phyloP scores from a whole-genome alignment of 2,797 vertebrate genomes.

The Microctenopoma steveboyesi region DNA sequence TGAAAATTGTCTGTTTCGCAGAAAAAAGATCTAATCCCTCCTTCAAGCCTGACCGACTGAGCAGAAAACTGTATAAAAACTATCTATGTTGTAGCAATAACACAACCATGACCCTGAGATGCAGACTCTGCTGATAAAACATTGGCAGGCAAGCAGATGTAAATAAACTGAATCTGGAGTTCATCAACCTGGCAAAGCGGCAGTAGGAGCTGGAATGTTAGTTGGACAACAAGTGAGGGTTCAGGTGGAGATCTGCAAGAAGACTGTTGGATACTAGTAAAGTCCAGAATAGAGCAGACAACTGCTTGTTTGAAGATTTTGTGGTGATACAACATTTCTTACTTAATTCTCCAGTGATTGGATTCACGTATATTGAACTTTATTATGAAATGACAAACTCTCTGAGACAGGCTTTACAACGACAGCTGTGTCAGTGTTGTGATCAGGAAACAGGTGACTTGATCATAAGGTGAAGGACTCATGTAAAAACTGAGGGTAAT shows the following conservation, averaged over 20 bases:
- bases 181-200: constrained; percentile 44
- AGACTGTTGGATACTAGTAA: neutral
- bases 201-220: neutral
- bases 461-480: neutral
- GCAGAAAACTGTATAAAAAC: constrained; percentile 54
- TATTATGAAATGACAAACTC: neutral
- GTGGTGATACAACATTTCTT: neutral
- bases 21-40: constrained; percentile 37
- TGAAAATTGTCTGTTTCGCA: constrained; percentile 38
- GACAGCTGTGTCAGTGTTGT: neutral
- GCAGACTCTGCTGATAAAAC: constrained; percentile 41
- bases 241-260: constrained; percentile 8
- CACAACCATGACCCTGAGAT: constrained; percentile 61
- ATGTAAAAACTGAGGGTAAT: too few species aligned
- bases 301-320: constrained; percentile 4
- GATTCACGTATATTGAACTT: neutral
- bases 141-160: constrained; percentile 28
- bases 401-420: neutral
- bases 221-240: neutral
- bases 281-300: neutral
- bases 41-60: constrained; percentile 60
- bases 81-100: constrained; percentile 65
- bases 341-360: neutral
- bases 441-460: constrained; percentile 2
- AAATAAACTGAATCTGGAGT: constrained; percentile 58